phyloP scores from a whole-genome alignment of 2,888 invertebrate species.

The Epistrophella euchroma region DNA sequence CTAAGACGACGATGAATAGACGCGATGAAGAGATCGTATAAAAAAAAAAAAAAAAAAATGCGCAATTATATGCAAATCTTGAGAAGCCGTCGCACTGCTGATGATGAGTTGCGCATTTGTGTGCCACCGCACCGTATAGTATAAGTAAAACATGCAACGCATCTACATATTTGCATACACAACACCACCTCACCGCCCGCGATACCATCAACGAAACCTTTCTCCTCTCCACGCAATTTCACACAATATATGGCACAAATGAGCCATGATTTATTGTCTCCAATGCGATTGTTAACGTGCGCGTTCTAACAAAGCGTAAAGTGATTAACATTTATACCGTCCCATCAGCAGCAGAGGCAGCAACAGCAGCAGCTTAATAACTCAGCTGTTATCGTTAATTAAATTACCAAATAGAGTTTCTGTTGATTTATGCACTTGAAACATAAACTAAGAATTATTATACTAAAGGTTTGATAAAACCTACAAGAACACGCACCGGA shows the following conservation, averaged over 20 bases:
- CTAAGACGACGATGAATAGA: conserved; percentile 3
- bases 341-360: neutral
- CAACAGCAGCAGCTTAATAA: conserved; percentile 51
- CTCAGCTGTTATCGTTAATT: conserved; percentile 59
- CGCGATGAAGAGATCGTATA: conserved; percentile 29
- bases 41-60: conserved; percentile 46
- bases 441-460: conserved; percentile 39
- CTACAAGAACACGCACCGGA: conserved; percentile 29
- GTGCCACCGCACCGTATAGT: neutral
- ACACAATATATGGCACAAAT: conserved; percentile 68
- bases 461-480: conserved; percentile 27
- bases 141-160: conserved; percentile 58
- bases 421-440: conserved; percentile 51
- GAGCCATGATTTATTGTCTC: conserved; percentile 75
- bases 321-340: conserved; percentile 44
- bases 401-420: conserved; percentile 56
- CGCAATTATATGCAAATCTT: conserved; percentile 72
- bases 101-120: conserved; percentile 7
- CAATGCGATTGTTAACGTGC: conserved; percentile 41
- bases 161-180: too few relatives aligned
- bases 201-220: conserved; percentile 20
- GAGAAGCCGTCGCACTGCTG: conserved; percentile 10
- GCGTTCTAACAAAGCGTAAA: conserved; percentile 26
- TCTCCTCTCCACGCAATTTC: conserved; percentile 72
- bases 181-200: too few relatives aligned